Conservation (phyloP, 1,140 invertebrate genomes). For the Heliconius hewitsoni region DNA sequence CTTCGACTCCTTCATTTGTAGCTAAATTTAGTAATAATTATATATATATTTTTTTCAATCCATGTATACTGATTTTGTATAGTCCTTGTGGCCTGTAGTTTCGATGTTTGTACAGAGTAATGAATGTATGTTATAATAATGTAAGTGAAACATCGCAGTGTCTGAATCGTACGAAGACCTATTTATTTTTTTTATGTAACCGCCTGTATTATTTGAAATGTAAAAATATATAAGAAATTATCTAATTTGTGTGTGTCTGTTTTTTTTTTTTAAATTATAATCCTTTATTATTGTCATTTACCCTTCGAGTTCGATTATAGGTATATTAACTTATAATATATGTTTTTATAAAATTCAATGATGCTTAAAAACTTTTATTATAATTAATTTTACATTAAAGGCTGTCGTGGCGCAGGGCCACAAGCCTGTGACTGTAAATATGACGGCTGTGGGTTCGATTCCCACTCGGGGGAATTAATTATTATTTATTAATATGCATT, state of each 20-base stretch:
- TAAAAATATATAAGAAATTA: constrained; percentile 78
- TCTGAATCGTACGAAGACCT: constrained; percentile 70
- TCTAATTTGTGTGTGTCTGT: constrained; percentile 41
- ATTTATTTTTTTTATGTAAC: constrained; percentile 78
- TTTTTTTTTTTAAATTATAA: constrained; percentile 35
- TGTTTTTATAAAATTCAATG: too few relatives aligned
- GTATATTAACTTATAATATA: neutral
- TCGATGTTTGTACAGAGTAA: constrained; percentile 51
- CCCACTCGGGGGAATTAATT: too few relatives aligned
- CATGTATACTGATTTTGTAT: neutral
- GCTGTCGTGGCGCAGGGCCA: too few relatives aligned
- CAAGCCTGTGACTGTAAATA: too few relatives aligned
- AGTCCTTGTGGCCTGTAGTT: constrained; percentile 29
- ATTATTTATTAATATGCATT: too few relatives aligned
- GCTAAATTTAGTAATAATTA: neutral
- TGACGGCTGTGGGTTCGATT: too few relatives aligned
- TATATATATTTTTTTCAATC: neutral
- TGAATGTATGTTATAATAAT: constrained; percentile 43
- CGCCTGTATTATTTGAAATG: constrained; percentile 79
- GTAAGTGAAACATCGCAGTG: constrained; percentile 61
- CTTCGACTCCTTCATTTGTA: neutral
- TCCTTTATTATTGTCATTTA: neutral
- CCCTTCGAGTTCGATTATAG: too few relatives aligned
- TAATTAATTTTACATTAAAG: too few relatives aligned
- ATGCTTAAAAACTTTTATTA: too few relatives aligned